phyloP scores from a whole-genome alignment of 2,888 invertebrate genomes.

The Ctenicera cuprea region DNA sequence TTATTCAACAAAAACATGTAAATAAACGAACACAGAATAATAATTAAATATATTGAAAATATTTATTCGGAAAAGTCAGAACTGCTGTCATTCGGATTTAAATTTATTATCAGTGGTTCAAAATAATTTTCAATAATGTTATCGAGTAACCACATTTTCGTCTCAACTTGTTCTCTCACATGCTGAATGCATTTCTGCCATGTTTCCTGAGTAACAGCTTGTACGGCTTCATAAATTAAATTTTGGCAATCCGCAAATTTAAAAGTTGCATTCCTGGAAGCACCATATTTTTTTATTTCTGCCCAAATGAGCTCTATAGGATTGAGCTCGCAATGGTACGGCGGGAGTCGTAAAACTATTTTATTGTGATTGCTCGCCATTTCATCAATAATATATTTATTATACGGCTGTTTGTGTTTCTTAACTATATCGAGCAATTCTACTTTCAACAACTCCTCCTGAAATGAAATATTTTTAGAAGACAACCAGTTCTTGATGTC shows the following conservation, averaged over 20 bases:
- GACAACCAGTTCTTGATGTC: constrained; percentile 24
- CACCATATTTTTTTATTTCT: not conserved
- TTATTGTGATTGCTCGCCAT: constrained; percentile 5
- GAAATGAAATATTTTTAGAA: not conserved
- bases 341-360: constrained; percentile 1
- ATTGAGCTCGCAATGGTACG: constrained; percentile 1
- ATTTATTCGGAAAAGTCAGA: not conserved
- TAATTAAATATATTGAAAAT: too few species aligned
- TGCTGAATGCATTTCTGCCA: constrained; percentile 16
- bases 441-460: not conserved
- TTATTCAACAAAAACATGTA: too few species aligned
- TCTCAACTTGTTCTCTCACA: not conserved
- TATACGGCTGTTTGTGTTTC: not conserved
- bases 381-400: constrained; percentile 16
- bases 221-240: not conserved
- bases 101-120: not conserved
- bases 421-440: not conserved
- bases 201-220: not conserved
- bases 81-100: not conserved
- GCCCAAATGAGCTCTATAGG: constrained; percentile 7
- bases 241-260: constrained; percentile 15
- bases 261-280: constrained; percentile 2
- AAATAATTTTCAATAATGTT: not conserved
- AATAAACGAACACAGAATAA: too few species aligned
- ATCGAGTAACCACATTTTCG: constrained; percentile 11